Conservation (phyloP, 1,140 invertebrate species). For the Drosophila tropicalis region DNA sequence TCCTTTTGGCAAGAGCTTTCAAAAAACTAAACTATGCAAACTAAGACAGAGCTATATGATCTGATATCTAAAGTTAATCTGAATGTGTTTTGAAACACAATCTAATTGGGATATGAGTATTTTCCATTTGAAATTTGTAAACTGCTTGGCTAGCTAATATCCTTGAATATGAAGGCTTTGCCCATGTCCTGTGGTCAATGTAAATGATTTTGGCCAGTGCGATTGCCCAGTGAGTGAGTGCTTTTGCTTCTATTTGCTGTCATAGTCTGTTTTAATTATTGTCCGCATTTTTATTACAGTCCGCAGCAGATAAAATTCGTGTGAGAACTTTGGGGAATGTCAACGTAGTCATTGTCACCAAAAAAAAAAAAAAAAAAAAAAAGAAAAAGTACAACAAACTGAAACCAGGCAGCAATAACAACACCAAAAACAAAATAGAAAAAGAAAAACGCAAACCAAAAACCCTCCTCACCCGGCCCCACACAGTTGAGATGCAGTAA, state of each 20-base stretch:
- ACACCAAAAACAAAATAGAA: background rate
- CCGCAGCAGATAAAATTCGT: constrained; percentile 63
- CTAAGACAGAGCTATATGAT: no score
- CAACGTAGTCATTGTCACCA: constrained; percentile 64
- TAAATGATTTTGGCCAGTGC: background rate
- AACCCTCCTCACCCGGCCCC: background rate
- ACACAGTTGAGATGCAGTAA: background rate
- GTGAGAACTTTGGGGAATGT: constrained; percentile 61
- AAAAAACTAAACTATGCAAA: no score
- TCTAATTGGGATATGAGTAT: no score
- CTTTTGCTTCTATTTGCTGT: constrained; percentile 43
- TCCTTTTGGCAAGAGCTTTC: no score
- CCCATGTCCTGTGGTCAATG: background rate
- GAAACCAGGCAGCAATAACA: constrained; percentile 2
- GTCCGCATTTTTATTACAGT: constrained; percentile 76
- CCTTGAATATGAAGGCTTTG: background rate
- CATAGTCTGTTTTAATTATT: constrained; percentile 72
- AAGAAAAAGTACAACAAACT: background rate
- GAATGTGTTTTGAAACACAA: no score
- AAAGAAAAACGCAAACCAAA: background rate
- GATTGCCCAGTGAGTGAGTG: constrained; percentile 24
- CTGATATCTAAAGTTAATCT: no score
- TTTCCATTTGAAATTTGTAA: no score
- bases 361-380: background rate
- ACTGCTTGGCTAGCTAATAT: no score